Conservation (phyloP, 2,888 invertebrate genomes). For the Nomada lathburiana region DNA sequence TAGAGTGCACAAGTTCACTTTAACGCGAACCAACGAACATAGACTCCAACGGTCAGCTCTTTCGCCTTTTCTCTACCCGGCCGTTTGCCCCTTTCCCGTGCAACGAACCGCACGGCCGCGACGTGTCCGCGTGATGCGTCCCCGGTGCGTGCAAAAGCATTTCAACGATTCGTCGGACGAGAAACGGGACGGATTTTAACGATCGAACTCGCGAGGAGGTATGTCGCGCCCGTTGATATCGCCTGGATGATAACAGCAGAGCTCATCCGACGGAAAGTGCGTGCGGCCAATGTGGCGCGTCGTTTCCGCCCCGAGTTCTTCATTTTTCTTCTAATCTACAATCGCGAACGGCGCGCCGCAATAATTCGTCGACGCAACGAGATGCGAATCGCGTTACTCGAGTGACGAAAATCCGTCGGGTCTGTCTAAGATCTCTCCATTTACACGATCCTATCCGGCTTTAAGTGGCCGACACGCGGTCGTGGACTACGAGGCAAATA, state of each 20-base stretch:
- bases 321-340: background rate
- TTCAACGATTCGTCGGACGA: background rate
- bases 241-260: background rate
- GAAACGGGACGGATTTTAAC: background rate
- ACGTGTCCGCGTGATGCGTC: too few relatives aligned
- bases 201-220: background rate
- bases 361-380: background rate
- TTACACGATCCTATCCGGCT: background rate
- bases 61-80: constrained; percentile 9
- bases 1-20: constrained; percentile 70
- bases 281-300: background rate
- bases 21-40: constrained; percentile 61
- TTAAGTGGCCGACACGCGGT: background rate
- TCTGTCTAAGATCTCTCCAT: background rate
- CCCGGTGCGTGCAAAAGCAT: background rate
- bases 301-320: background rate
- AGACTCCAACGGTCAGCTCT: constrained; percentile 51
- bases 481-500: too few relatives aligned
- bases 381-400: constrained; percentile 27
- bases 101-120: background rate
- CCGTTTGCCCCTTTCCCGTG: constrained; percentile 7
- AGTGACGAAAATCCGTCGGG: background rate
- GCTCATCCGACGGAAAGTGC: constrained; percentile 38
- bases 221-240: background rate
- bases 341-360: background rate